Percentiles rank a stretch among this genome's conserved stretches.
Evolutionary conservation across 2,113 vertebrate species (phyloP).

Genomic region (Esox niger): DNA sequence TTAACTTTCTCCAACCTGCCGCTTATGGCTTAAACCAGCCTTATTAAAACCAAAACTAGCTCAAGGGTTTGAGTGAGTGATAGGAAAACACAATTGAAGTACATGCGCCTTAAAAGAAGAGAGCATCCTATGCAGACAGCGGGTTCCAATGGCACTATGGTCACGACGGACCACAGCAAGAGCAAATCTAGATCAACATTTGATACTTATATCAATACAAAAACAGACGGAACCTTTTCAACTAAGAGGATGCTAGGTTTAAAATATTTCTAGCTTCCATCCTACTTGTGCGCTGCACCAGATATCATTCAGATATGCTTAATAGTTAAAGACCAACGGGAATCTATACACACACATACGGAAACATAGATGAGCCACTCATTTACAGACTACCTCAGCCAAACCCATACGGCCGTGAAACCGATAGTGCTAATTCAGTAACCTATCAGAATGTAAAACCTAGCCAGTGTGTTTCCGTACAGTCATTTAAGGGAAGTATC

Average conservation of each 20-base stretch:
- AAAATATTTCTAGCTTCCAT: constrained; percentile 20
- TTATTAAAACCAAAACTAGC: too few species aligned
- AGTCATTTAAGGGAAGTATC: constrained; percentile 9
- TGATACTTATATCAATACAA: not conserved
- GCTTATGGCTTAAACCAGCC: too few species aligned
- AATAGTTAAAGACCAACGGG: constrained; percentile 1
- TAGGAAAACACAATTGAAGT: too few species aligned
- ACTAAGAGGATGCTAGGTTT: constrained; percentile 21
- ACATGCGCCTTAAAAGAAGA: not conserved
- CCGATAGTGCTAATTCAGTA: constrained; percentile 39
- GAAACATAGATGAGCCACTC: constrained; percentile 38
- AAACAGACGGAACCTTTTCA: constrained; percentile 31
- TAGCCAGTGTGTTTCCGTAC: constrained; percentile 11
- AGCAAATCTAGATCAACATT: not conserved
- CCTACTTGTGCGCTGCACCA: not conserved
- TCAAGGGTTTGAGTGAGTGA: too few species aligned
- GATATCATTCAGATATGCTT: constrained; percentile 41
- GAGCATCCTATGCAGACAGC: not conserved
- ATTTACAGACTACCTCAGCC: constrained; percentile 23
- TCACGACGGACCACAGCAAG: constrained; percentile 5
- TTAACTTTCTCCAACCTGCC: too few species aligned
- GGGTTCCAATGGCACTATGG: not conserved
- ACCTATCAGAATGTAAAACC: not conserved
- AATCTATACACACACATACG: constrained; percentile 10
- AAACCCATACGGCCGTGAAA: constrained; percentile 44